A percentile compares a stretch with the other conserved stretches of the same genome.
Evolutionary conservation across 1,140 invertebrate species (phyloP).

Genomic region (Drosophila mojavensis): DNA sequence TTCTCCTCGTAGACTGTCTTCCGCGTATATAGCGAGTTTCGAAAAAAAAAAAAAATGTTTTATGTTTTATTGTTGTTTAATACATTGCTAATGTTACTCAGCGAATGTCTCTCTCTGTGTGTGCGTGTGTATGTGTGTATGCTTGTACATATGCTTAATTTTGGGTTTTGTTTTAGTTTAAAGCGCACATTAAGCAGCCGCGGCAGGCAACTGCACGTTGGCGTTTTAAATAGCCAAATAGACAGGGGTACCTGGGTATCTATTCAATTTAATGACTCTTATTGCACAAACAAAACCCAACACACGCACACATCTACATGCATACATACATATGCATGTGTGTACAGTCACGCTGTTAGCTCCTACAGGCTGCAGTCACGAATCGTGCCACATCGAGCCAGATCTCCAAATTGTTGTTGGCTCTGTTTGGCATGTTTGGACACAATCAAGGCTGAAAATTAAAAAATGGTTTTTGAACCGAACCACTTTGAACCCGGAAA

Average conservation of each 20-base stretch:
- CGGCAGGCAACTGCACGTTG: constrained; percentile 54
- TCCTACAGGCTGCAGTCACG: constrained; percentile 66
- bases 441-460: neutral
- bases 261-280: constrained; percentile 78
- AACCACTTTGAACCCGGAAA: neutral
- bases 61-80: constrained; percentile 48
- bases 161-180: constrained; percentile 54
- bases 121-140: constrained; percentile 15
- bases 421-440: neutral
- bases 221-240: constrained; percentile 67
- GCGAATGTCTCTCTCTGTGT: constrained; percentile 15
- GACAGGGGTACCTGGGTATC: constrained; percentile 27
- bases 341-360: constrained; percentile 41
- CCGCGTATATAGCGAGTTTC: constrained; percentile 60
- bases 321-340: constrained; percentile 16
- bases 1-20: constrained; percentile 48
- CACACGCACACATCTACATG: constrained; percentile 25
- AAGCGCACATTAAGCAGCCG: constrained; percentile 37
- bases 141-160: constrained; percentile 29
- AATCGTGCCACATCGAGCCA: constrained; percentile 30
- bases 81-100: constrained; percentile 38
- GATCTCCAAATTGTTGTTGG: constrained; percentile 11
- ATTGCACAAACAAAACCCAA: constrained; percentile 64
- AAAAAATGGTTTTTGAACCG: neutral
- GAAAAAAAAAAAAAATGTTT: constrained; percentile 44